These are phyloP conservation scores for Drosophila pallidifrons DNA, from an alignment of 1,140 invertebrate species.

Conservation along the genomic window DNA sequence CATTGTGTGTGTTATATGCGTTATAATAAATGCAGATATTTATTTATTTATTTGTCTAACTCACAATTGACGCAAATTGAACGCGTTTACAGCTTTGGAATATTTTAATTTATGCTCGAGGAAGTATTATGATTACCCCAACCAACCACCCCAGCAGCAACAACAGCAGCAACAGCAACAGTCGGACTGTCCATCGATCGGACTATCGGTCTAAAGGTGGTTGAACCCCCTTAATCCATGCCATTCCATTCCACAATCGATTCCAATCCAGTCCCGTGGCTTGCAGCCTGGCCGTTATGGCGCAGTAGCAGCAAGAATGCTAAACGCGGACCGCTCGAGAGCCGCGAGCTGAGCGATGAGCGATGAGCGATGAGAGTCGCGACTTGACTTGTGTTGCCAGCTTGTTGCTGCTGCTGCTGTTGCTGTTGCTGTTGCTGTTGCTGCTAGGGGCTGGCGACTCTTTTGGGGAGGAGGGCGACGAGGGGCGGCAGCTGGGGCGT, in stretches of 20 bases:
- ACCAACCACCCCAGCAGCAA: conserved; percentile 24
- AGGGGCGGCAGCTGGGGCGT: background rate
- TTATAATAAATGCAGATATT: conserved; percentile 57
- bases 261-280: background rate
- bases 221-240: conserved; percentile 40
- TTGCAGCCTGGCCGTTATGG: conserved; percentile 51
- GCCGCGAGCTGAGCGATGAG: conserved; percentile 37
- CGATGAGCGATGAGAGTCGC: background rate
- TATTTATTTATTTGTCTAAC: background rate
- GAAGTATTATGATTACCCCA: conserved; percentile 30
- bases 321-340: conserved; percentile 66
- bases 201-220: conserved; percentile 33
- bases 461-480: background rate
- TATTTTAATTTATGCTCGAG: conserved; percentile 64
- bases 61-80: conserved; percentile 72
- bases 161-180: background rate
- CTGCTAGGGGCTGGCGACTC: background rate
- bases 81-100: conserved; percentile 45
- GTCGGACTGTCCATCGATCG: background rate
- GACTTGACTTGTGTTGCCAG: conserved; percentile 49
- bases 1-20: conserved; percentile 39
- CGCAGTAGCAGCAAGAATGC: conserved; percentile 73
- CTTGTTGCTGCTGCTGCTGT: conserved; percentile 15
- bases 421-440: conserved; percentile 29
- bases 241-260: background rate